A percentile compares a stretch with the other conserved stretches of the same genome.
These are phyloP conservation scores for Vanessa tameamea DNA, from an alignment of 1,140 invertebrate species.

Conservation along the genomic window DNA sequence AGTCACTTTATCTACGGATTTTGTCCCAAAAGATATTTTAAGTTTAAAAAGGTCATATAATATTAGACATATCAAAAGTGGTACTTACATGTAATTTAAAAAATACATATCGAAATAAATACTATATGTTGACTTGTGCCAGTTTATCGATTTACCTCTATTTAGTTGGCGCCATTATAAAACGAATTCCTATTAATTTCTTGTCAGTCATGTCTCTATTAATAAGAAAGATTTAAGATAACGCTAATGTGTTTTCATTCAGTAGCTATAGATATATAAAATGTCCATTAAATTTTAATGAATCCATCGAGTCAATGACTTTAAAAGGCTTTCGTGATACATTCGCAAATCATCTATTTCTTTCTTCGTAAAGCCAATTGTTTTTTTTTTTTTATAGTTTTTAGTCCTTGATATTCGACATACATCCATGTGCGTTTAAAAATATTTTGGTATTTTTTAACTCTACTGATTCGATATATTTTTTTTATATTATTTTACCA, in stretches of 20 bases:
- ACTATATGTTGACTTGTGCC: background rate
- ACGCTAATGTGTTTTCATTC: constrained; percentile 9
- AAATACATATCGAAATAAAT: background rate
- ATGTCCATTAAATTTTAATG: constrained; percentile 22
- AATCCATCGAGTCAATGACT: constrained; percentile 15
- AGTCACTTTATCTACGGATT: background rate
- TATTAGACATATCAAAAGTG: too few relatives aligned
- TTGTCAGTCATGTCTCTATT: constrained; percentile 13
- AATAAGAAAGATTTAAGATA: constrained; percentile 6
- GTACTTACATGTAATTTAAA: background rate
- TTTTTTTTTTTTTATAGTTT: background rate
- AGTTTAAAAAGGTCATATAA: too few relatives aligned
- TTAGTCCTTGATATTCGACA: background rate
- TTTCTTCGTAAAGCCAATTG: background rate
- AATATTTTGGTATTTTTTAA: background rate
- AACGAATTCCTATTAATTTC: constrained; percentile 14
- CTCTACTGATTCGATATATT: too few relatives aligned
- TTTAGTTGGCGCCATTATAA: constrained; percentile 16
- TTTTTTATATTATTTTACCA: background rate
- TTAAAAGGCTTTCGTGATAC: constrained; percentile 9
- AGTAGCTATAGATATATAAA: constrained; percentile 16
- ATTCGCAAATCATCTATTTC: background rate
- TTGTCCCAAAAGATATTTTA: too few relatives aligned
- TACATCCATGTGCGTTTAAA: too few relatives aligned
- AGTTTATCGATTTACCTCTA: constrained; percentile 2